A percentile compares a stretch with the other conserved stretches of the same genome.
phyloP scores from a whole-genome alignment of 2,113 vertebrate species.

The Egretta garzetta region DNA sequence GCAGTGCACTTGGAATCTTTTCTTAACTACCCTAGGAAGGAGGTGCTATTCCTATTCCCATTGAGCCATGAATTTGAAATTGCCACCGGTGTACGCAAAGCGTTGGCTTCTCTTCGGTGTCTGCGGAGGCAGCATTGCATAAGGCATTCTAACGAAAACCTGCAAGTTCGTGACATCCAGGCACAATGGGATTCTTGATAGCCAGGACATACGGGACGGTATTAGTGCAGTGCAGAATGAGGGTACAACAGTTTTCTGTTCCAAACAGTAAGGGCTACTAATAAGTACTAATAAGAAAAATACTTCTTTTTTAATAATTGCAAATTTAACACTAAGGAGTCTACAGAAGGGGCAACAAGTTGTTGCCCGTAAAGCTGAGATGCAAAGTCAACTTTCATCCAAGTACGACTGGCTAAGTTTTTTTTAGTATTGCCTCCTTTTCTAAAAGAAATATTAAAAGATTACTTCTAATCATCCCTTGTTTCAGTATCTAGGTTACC shows the following conservation, averaged over 20 bases:
- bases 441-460: background rate
- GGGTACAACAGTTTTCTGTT: background rate
- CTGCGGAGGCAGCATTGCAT: background rate
- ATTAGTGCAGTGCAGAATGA: background rate
- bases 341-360: background rate
- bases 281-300: no score
- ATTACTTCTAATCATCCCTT: background rate
- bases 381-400: background rate
- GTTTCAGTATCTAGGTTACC: background rate
- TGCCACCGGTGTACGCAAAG: background rate
- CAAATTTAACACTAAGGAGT: background rate
- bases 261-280: background rate
- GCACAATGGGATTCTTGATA: background rate
- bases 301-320: background rate
- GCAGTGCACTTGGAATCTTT: background rate
- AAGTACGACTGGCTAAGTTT: background rate
- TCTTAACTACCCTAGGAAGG: background rate
- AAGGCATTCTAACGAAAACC: background rate
- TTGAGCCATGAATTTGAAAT: background rate
- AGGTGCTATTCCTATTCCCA: background rate
- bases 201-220: background rate
- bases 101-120: background rate
- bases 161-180: background rate
- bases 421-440: background rate
- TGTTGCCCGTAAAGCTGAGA: background rate